These are phyloP conservation scores for Euura lappo DNA, from an alignment of 1,140 invertebrate species.

Conservation along the genomic window DNA sequence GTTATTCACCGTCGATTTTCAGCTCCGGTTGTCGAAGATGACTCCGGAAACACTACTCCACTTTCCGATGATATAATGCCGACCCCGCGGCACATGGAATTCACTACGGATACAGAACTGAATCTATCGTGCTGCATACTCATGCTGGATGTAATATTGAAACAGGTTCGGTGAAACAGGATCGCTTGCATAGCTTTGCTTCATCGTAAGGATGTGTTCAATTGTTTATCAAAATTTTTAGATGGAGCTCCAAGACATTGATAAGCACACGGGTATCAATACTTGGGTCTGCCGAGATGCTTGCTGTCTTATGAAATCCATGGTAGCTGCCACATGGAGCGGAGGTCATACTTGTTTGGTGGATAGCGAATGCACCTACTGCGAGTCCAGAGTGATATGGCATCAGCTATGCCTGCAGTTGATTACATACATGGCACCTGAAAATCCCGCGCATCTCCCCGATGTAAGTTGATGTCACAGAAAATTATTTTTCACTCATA, in stretches of 20 bases:
- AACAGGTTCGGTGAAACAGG: conserved; percentile 72
- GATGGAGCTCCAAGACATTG: conserved; percentile 94
- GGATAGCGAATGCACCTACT: conserved; percentile 83
- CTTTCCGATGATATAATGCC: conserved; percentile 75
- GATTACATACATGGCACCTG: conserved; percentile 79
- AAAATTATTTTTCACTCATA: neutral
- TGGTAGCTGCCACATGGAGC: conserved; percentile 80
- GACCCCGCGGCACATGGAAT: conserved; percentile 65
- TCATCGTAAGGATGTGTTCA: neutral
- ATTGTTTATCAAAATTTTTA: conserved; percentile 47
- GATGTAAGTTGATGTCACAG: conserved; percentile 66
- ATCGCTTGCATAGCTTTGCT: conserved; percentile 11
- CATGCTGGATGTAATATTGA: conserved; percentile 94
- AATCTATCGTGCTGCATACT: conserved; percentile 93
- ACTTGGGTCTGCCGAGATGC: conserved; percentile 78
- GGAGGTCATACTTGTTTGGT: conserved; percentile 73
- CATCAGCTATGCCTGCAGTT: conserved; percentile 87
- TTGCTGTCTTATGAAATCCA: conserved; percentile 80
- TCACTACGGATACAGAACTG: conserved; percentile 71
- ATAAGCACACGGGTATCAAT: conserved; percentile 81
- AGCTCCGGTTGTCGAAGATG: conserved; percentile 72
- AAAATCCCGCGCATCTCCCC: conserved; percentile 75
- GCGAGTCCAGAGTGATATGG: conserved; percentile 92
- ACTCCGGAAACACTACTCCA: conserved; percentile 72
- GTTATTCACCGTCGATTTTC: neutral